These are phyloP conservation scores for Nomia melanderi DNA, from an alignment of 1,140 invertebrate species.

Conservation along the genomic window DNA sequence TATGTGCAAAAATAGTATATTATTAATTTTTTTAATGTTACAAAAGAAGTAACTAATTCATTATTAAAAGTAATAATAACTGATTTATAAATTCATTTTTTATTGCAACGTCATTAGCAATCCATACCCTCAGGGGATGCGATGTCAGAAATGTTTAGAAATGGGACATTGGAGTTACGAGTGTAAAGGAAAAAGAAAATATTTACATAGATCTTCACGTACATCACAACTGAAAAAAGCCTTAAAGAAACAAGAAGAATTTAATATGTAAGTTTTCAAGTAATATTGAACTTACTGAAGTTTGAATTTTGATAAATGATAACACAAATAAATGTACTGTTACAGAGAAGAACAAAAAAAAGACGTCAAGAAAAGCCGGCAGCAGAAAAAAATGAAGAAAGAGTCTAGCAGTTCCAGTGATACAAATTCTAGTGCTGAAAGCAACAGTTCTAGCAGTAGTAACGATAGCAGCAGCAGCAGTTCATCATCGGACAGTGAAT, in stretches of 20 bases:
- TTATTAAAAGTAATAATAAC: not conserved
- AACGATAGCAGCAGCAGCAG: slow-evolving; percentile 57
- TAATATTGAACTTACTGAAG: not conserved
- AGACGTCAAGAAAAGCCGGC: slow-evolving; percentile 50
- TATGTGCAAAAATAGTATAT: not conserved
- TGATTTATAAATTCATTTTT: not conserved
- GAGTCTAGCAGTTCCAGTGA: slow-evolving; percentile 62
- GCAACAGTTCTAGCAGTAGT: slow-evolving; percentile 64
- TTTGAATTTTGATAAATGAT: not conserved
- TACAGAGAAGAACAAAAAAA: slow-evolving; percentile 53
- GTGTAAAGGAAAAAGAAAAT: slow-evolving; percentile 95
- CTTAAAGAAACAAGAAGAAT: slow-evolving; percentile 81
- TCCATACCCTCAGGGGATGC: slow-evolving; percentile 85
- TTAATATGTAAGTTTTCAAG: slow-evolving; percentile 58
- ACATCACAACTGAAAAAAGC: slow-evolving; percentile 90
- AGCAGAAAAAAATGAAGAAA: slow-evolving; percentile 59
- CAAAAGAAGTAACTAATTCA: not conserved
- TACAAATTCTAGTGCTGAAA: slow-evolving; percentile 56
- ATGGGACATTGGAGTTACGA: slow-evolving; percentile 96
- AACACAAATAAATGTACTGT: not conserved
- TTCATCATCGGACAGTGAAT: slow-evolving; percentile 67
- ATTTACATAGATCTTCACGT: slow-evolving; percentile 89
- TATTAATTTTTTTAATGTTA: not conserved
- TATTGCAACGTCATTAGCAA: slow-evolving; percentile 61
- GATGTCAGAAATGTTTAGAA: slow-evolving; percentile 95